Evolutionary conservation across 2,888 invertebrate species (phyloP).

Genomic region (Megamerina dolium): DNA sequence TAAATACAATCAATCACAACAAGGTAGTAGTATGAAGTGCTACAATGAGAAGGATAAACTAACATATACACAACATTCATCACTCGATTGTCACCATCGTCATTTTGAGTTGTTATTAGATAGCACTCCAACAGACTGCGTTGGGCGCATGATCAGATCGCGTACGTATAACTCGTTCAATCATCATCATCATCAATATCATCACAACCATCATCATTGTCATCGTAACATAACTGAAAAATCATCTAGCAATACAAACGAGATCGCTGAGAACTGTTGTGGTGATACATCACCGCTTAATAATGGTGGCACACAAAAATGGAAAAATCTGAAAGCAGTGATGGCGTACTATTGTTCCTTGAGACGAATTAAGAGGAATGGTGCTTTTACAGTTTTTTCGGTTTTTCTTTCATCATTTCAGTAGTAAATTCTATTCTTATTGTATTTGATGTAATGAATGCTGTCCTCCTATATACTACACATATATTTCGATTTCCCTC

Average conservation of each 20-base stretch:
- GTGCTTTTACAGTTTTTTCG: constrained; percentile 30
- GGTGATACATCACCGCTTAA: constrained; percentile 13
- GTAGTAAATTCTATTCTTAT: constrained; percentile 5
- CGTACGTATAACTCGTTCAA: constrained; percentile 27
- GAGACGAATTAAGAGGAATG: constrained; percentile 85
- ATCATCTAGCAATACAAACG: constrained; percentile 13
- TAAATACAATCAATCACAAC: constrained; percentile 19
- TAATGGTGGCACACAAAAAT: constrained; percentile 56
- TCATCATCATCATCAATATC: too few relatives aligned
- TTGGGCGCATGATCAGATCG: constrained; percentile 22
- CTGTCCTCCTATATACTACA: constrained; percentile 18
- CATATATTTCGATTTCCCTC: constrained; percentile 4
- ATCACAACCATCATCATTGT: too few relatives aligned
- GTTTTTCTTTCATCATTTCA: constrained; percentile 3
- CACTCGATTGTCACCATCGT: constrained; percentile 23
- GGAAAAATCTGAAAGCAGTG: constrained; percentile 81
- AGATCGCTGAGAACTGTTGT: constrained; percentile 9
- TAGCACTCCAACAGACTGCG: constrained; percentile 36
- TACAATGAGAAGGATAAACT: constrained; percentile 45
- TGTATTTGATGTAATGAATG: constrained; percentile 19
- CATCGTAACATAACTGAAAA: constrained; percentile 20
- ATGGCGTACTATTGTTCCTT: constrained; percentile 86
- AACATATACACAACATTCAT: constrained; percentile 27
- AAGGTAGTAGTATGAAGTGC: constrained; percentile 30
- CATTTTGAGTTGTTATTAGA: constrained; percentile 33